These are phyloP conservation scores for Darevskia mixta DNA, from an alignment of 2,797 vertebrate species.

Conservation along the genomic window DNA sequence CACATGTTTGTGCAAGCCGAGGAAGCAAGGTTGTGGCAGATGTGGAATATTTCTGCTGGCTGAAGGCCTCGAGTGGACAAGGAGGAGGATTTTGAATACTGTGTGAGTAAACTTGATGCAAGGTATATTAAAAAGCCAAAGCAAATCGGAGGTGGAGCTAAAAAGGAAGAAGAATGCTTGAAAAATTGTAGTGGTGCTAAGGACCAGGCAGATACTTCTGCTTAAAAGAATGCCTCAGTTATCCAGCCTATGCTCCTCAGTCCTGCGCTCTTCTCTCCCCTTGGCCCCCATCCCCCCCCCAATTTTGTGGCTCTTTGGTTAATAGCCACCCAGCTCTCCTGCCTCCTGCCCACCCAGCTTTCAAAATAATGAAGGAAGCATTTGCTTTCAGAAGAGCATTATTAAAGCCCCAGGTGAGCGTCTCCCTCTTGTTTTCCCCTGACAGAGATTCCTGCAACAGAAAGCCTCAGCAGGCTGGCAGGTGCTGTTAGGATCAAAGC, in stretches of 20 bases:
- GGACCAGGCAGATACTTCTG: neutral
- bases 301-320: neutral
- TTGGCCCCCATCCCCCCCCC: neutral
- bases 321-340: constrained; percentile 48
- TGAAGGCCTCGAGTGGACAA: constrained; percentile 48
- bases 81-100: constrained; percentile 40
- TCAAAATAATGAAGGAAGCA: constrained; percentile 53
- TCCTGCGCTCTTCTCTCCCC: neutral
- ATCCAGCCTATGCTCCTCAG: no score
- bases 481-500: constrained; percentile 61
- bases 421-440: constrained; percentile 36
- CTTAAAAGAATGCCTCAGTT: constrained; percentile 34
- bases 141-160: neutral
- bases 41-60: constrained; percentile 57
- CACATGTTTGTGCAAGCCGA: constrained; percentile 41
- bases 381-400: constrained; percentile 59
- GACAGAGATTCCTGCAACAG: constrained; percentile 25
- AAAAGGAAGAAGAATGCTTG: neutral
- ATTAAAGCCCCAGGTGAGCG: constrained; percentile 12
- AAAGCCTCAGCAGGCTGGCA: constrained; percentile 48
- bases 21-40: constrained; percentile 57
- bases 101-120: constrained; percentile 29
- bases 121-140: constrained; percentile 36
- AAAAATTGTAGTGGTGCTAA: constrained; percentile 29
- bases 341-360: constrained; percentile 38